Evolutionary conservation across 2,888 invertebrate genomes (phyloP).

Genomic region (Drosophila niveifrons): DNA sequence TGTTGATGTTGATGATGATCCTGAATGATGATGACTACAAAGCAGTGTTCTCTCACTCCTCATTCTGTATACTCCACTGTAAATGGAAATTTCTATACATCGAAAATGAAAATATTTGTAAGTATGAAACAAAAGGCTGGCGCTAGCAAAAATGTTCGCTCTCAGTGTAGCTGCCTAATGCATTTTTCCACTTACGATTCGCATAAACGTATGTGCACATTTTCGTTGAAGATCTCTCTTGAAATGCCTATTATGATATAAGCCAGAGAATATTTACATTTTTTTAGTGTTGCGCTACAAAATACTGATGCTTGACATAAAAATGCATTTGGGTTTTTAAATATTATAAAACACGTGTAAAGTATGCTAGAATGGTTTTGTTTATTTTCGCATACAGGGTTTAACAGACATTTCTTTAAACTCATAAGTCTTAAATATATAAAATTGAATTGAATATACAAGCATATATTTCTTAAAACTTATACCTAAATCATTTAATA

Average conservation of each 20-base stretch:
- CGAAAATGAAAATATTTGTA: conserved; percentile 49
- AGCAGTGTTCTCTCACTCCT: conserved; percentile 25
- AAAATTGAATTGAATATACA: not conserved
- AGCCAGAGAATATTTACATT: conserved; percentile 2
- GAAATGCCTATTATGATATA: conserved; percentile 18
- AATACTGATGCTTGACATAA: conserved; percentile 27
- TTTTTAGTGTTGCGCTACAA: conserved; percentile 7
- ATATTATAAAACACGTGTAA: not conserved
- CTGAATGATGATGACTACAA: conserved; percentile 44
- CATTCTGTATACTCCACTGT: conserved; percentile 21
- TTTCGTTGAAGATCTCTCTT: conserved; percentile 8
- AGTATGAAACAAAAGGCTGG: conserved; percentile 45
- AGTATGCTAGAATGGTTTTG: not conserved
- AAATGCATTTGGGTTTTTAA: conserved; percentile 7
- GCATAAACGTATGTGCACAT: conserved; percentile 16
- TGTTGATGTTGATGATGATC: conserved; percentile 16
- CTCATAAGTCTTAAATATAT: no score
- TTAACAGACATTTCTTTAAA: no score
- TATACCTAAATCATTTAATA: no score
- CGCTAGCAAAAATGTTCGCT: conserved; percentile 2
- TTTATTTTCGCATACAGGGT: no score
- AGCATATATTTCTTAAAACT: not conserved
- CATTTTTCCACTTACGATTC: conserved; percentile 55
- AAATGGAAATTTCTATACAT: conserved; percentile 71
- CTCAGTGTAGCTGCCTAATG: conserved; percentile 40